These are phyloP conservation scores for Rhingia rostrata DNA, from an alignment of 2,888 invertebrate species.

Conservation along the genomic window DNA sequence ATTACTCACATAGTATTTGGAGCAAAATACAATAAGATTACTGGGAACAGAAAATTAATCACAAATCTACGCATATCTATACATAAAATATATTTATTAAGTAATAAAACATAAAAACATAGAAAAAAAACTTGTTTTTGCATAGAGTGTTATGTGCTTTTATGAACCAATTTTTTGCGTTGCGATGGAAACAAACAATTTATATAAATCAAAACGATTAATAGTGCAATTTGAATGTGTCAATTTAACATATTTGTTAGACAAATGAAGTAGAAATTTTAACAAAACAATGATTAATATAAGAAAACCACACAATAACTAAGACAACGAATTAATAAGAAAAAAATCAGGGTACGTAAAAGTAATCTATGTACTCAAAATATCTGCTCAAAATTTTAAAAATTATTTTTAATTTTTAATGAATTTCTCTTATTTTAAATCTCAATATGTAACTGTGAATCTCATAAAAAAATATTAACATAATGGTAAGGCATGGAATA, in stretches of 20 bases:
- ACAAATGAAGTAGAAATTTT: neutral
- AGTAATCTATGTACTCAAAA: slow-evolving; percentile 1
- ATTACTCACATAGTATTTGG: neutral
- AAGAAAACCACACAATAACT: slow-evolving; percentile 33
- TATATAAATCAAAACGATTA: slow-evolving; percentile 11
- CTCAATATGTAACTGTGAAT: neutral
- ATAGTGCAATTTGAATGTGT: slow-evolving; percentile 62
- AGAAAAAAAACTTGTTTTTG: neutral
- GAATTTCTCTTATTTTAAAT: neutral
- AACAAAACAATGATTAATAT: slow-evolving; percentile 11
- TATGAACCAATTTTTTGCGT: neutral
- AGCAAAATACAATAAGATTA: slow-evolving; percentile 18
- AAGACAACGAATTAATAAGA: slow-evolving; percentile 52
- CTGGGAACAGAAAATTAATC: slow-evolving; percentile 20
- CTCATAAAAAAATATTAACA: neutral
- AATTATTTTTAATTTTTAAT: neutral
- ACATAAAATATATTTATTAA: neutral
- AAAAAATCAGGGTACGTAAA: slow-evolving; percentile 6
- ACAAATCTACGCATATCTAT: slow-evolving; percentile 30
- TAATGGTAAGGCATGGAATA: neutral
- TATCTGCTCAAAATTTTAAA: slow-evolving; percentile 21
- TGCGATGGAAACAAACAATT: neutral
- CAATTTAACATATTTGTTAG: slow-evolving; percentile 38
- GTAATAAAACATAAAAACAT: neutral
- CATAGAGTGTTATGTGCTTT: slow-evolving; percentile 31